phyloP scores from a whole-genome alignment of 2,797 vertebrate species.

The Trachurus trachurus region DNA sequence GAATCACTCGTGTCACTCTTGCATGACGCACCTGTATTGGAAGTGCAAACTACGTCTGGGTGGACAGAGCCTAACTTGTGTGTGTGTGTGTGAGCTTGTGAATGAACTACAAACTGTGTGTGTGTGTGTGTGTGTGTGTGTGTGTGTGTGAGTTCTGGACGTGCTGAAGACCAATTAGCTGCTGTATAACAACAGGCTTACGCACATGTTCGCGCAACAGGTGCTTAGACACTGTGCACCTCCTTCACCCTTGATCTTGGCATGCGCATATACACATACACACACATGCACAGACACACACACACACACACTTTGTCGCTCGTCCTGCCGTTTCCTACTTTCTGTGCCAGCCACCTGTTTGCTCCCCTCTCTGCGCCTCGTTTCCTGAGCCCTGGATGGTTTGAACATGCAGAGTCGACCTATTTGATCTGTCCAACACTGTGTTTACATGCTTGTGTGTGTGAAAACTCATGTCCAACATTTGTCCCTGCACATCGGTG shows the following conservation, averaged over 20 bases:
- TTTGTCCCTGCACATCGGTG: not conserved
- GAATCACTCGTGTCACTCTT: conserved; percentile 4
- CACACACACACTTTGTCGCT: conserved; percentile 7
- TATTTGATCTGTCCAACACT: conserved; percentile 7
- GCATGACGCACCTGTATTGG: conserved; percentile 64
- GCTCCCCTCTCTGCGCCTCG: conserved; percentile 38
- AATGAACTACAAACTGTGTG: not conserved
- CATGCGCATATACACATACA: conserved; percentile 6
- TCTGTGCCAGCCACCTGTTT: conserved; percentile 66
- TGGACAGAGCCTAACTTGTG: conserved; percentile 15
- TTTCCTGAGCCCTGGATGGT: conserved; percentile 41
- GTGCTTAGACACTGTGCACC: conserved; percentile 58
- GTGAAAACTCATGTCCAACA: not conserved
- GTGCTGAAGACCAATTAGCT: conserved; percentile 53
- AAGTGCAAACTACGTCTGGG: conserved; percentile 1
- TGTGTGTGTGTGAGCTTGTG: not conserved
- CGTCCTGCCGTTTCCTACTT: conserved; percentile 24
- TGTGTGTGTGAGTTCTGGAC: conserved; percentile 8
- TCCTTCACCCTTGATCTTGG: conserved; percentile 59
- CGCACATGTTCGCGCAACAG: conserved; percentile 51
- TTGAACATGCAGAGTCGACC: conserved; percentile 31
- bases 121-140: not conserved
- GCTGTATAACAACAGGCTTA: conserved; percentile 54
- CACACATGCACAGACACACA: not conserved
- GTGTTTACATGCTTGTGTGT: conserved; percentile 4